Percentiles rank a stretch among this genome's conserved stretches.
phyloP scores from a whole-genome alignment of 1,140 invertebrate genomes.

The Potamilus streckersoni region DNA sequence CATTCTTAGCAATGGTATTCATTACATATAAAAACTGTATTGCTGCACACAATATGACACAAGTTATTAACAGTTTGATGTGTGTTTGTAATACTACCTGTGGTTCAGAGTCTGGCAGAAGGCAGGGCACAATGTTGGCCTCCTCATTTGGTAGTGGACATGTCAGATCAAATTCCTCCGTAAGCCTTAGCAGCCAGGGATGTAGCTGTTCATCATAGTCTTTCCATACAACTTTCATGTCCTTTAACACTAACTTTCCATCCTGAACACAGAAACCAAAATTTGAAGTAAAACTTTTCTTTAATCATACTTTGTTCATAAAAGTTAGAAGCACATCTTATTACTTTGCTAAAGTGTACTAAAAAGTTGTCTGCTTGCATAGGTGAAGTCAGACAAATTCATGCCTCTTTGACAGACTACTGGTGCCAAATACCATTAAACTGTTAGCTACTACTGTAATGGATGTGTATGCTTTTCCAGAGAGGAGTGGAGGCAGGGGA shows the following conservation, averaged over 20 bases:
- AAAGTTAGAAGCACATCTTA: no score
- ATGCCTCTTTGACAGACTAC: no score
- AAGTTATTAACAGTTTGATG: background rate
- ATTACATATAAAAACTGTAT: no score
- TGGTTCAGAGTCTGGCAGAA: constrained; percentile 54
- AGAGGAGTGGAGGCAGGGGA: no score
- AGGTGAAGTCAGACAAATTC: no score
- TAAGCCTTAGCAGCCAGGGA: constrained; percentile 64
- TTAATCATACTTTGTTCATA: background rate
- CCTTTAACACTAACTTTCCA: constrained; percentile 56
- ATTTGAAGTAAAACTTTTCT: background rate
- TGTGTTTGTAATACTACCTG: constrained; percentile 23
- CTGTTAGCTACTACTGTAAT: no score
- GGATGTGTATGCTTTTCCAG: no score
- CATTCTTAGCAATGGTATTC: no score
- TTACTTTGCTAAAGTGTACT: no score
- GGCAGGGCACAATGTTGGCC: constrained; percentile 64
- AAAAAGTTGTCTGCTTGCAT: no score
- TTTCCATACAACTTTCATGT: constrained; percentile 60
- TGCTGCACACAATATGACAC: no score
- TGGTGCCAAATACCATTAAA: no score
- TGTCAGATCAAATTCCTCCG: constrained; percentile 67
- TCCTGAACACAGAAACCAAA: constrained; percentile 40
- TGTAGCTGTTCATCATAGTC: constrained; percentile 55
- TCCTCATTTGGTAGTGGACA: constrained; percentile 57